These are phyloP conservation scores for Drosophila anomelani DNA, from an alignment of 2,888 invertebrate genomes.

Conservation along the genomic window DNA sequence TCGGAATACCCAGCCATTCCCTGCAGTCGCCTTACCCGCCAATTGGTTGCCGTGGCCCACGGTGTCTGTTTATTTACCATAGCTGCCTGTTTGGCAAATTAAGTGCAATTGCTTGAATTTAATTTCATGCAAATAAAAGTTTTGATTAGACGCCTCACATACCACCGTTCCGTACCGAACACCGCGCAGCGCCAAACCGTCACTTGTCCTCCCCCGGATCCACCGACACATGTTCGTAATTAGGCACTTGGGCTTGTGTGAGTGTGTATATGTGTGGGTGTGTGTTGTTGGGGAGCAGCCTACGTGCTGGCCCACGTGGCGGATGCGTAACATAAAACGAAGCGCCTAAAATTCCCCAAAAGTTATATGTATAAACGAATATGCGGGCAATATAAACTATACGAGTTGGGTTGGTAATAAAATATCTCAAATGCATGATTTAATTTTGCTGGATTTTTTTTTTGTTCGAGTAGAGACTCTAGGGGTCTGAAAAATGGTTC, in stretches of 20 bases:
- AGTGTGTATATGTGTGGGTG: conserved; percentile 21
- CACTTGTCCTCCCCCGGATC: conserved; percentile 14
- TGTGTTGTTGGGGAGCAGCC: conserved; percentile 31
- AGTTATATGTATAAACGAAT: conserved; percentile 5
- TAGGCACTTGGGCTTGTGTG: conserved; percentile 68
- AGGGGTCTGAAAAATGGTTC: neutral
- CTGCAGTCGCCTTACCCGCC: conserved; percentile 6
- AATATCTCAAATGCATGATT: conserved; percentile 37
- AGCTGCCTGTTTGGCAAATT: conserved; percentile 76
- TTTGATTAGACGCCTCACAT: conserved; percentile 75
- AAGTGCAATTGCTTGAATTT: conserved; percentile 84
- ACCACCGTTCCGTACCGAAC: conserved; percentile 10
- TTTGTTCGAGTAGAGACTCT: neutral
- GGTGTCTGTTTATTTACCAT: conserved; percentile 75
- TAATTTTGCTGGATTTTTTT: conserved; percentile 26
- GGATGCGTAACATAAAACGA: conserved; percentile 60
- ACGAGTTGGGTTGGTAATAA: conserved; percentile 35
- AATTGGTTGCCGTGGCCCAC: conserved; percentile 25
- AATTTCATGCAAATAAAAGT: conserved; percentile 84
- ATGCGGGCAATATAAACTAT: conserved; percentile 49
- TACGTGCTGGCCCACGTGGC: conserved; percentile 56
- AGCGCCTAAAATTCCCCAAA: conserved; percentile 41
- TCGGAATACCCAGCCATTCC: conserved; percentile 4
- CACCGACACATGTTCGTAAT: conserved; percentile 69
- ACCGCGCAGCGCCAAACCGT: conserved; percentile 5